These are phyloP conservation scores for Diarsia brunnea DNA, from an alignment of 2,888 invertebrate genomes.

Conservation along the genomic window DNA sequence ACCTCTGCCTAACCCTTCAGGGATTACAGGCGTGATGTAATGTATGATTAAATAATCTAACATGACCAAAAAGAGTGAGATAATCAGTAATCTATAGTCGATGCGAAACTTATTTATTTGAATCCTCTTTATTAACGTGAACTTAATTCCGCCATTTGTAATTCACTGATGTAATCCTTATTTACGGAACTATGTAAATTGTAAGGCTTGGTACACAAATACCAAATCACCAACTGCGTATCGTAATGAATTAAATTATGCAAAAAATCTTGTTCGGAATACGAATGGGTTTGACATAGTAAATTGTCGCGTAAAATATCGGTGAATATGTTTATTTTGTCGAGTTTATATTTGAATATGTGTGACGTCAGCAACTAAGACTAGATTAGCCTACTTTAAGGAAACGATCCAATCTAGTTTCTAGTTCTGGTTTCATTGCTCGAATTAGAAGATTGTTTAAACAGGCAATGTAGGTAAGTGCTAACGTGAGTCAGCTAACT, in stretches of 20 bases:
- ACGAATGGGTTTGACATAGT: constrained; percentile 8
- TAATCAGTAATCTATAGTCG: constrained; percentile 9
- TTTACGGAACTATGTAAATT: constrained; percentile 57
- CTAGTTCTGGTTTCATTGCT: neutral
- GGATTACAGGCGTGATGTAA: too few species aligned
- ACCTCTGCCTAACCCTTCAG: too few species aligned
- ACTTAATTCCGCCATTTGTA: constrained; percentile 32
- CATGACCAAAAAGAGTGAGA: neutral
- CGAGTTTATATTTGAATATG: neutral
- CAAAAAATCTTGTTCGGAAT: constrained; percentile 37
- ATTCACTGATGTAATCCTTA: constrained; percentile 54
- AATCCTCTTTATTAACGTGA: constrained; percentile 5
- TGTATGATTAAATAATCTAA: neutral
- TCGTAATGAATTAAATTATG: constrained; percentile 31
- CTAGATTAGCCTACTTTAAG: neutral
- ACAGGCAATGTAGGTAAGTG: neutral
- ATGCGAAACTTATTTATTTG: neutral
- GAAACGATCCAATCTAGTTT: neutral
- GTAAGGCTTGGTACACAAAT: constrained; percentile 37
- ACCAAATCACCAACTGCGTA: constrained; percentile 26
- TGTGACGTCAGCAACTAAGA: neutral
- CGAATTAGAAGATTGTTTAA: neutral
- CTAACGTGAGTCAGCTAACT: neutral
- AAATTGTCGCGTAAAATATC: constrained; percentile 8
- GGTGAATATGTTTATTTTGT: constrained; percentile 3